phyloP scores from a whole-genome alignment of 2,888 invertebrate genomes.

The Caenorhabditis zanzibari region DNA sequence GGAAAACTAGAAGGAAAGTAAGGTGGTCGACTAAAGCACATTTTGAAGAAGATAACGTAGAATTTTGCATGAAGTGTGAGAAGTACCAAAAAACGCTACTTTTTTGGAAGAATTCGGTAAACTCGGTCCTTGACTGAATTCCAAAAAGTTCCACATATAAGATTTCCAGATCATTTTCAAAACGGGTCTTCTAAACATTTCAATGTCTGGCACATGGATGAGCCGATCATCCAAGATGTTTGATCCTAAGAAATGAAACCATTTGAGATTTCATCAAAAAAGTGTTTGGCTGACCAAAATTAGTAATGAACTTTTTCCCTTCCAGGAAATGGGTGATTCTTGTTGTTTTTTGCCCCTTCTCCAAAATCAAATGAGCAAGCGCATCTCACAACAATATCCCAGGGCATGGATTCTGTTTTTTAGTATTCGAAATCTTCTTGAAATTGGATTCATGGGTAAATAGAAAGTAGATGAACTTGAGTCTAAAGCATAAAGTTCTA shows the following conservation, averaged over 20 bases:
- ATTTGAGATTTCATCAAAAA: slow-evolving; percentile 5
- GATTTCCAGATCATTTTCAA: neutral
- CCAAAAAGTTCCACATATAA: neutral
- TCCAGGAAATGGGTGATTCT: neutral
- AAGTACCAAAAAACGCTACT: neutral
- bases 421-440: neutral
- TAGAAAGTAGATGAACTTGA: slow-evolving; percentile 9
- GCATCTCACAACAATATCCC: slow-evolving; percentile 14
- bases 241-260: slow-evolving; percentile 24
- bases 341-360: neutral
- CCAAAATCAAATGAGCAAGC: slow-evolving; percentile 27
- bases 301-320: slow-evolving; percentile 1
- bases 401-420: slow-evolving; percentile 6
- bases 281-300: neutral
- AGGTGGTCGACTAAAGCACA: neutral
- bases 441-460: slow-evolving; percentile 27
- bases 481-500: neutral
- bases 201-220: neutral
- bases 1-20: neutral
- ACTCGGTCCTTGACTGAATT: too few relatives aligned
- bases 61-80: slow-evolving; percentile 4
- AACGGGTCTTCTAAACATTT: neutral
- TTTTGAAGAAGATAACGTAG: neutral
- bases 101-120: neutral
- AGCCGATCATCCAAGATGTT: slow-evolving; percentile 27